Conservation (phyloP, 1,140 invertebrate genomes). For the Yoshiicerus persimilis region DNA sequence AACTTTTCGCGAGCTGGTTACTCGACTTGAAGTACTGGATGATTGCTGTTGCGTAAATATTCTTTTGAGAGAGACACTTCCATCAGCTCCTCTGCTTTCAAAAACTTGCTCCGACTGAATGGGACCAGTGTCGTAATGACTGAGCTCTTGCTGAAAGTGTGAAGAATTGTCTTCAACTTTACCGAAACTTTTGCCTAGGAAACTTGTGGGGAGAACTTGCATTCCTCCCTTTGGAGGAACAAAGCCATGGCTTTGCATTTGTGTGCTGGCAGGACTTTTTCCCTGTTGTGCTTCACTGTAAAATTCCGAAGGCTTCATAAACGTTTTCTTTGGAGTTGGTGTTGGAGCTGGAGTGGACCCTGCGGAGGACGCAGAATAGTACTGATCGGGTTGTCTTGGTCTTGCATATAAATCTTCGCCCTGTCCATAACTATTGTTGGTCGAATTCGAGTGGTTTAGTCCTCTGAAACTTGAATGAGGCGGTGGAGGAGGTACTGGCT, state of each 20-base stretch:
- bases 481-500: constrained; percentile 23
- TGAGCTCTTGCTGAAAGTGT: constrained; percentile 28
- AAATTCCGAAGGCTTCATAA: constrained; percentile 48
- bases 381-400: constrained; percentile 42
- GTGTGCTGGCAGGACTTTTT: not conserved
- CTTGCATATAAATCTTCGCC: constrained; percentile 48
- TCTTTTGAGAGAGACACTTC: constrained; percentile 43
- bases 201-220: constrained; percentile 28
- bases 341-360: constrained; percentile 40
- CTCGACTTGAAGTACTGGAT: constrained; percentile 30
- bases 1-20: constrained; percentile 42
- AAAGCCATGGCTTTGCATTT: not conserved
- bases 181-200: constrained; percentile 33
- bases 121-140: constrained; percentile 46
- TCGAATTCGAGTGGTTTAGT: not conserved
- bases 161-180: not conserved
- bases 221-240: constrained; percentile 23
- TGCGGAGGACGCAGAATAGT: constrained; percentile 35
- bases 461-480: constrained; percentile 22
- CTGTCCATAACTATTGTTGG: constrained; percentile 13
- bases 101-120: constrained; percentile 45
- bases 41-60: constrained; percentile 47
- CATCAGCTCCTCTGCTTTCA: constrained; percentile 38
- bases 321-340: constrained; percentile 41
- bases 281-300: constrained; percentile 29